Evolutionary conservation across 2,888 invertebrate species (phyloP).

Genomic region (Cheilosia impressa): DNA sequence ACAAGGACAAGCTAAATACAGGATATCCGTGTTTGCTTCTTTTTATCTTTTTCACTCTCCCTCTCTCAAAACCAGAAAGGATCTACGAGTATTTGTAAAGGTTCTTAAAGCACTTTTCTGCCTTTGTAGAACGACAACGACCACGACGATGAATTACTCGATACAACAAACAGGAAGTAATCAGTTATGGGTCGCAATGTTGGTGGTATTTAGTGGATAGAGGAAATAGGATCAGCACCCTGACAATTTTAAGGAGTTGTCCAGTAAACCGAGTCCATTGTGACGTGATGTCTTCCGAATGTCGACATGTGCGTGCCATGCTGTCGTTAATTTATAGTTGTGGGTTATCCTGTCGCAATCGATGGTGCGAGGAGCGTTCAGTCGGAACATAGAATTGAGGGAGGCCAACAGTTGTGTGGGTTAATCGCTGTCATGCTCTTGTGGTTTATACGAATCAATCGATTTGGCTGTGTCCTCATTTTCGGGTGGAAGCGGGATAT

Average conservation of each 20-base stretch:
- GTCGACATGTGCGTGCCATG: conserved; percentile 63
- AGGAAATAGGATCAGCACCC: conserved; percentile 16
- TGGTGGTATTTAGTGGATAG: conserved; percentile 1
- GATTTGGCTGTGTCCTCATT: conserved; percentile 21
- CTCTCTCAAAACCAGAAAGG: conserved; percentile 31
- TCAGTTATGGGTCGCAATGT: conserved; percentile 51
- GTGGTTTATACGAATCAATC: conserved; percentile 36
- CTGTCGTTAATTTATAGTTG: conserved; percentile 47
- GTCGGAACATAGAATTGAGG: conserved; percentile 5
- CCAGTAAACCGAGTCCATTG: conserved; percentile 34
- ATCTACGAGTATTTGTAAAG: conserved; percentile 21
- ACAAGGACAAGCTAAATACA: conserved; percentile 28
- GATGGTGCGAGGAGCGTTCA: not conserved
- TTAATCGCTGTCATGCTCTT: conserved; percentile 34
- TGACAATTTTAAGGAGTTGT: conserved; percentile 31
- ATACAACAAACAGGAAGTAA: conserved; percentile 60
- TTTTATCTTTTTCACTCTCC: not conserved
- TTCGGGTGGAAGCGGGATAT: not conserved
- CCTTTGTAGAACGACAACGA: not conserved
- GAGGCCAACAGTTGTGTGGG: not conserved
- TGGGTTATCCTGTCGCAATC: conserved; percentile 8
- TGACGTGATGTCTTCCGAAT: conserved; percentile 47
- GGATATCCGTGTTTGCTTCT: conserved; percentile 49
- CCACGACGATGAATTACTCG: conserved; percentile 48
- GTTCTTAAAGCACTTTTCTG: conserved; percentile 8